phyloP scores from a whole-genome alignment of 2,113 vertebrate species.

The Leptocoma aspasia region DNA sequence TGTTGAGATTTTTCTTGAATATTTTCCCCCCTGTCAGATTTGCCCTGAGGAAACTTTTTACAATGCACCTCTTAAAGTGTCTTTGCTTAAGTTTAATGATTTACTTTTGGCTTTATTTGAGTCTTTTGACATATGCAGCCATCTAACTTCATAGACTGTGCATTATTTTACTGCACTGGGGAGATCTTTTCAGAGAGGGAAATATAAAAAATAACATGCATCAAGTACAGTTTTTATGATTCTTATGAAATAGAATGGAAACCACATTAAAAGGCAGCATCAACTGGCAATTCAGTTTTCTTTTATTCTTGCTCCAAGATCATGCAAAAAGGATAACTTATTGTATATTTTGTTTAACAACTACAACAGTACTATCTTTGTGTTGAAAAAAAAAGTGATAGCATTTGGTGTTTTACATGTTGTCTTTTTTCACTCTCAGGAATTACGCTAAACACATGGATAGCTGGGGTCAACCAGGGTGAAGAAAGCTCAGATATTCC shows the following conservation, averaged over 20 bases:
- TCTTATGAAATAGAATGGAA: not conserved
- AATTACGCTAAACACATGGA: not conserved
- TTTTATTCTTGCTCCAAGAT: not conserved
- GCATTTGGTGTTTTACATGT: not conserved
- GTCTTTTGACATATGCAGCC: not conserved
- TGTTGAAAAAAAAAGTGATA: not conserved
- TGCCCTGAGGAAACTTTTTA: not conserved
- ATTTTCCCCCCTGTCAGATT: not conserved
- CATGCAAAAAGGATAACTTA: not conserved
- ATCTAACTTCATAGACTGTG: not conserved
- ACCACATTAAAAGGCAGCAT: constrained; percentile 7
- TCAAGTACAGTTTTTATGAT: not conserved
- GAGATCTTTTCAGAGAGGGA: not conserved
- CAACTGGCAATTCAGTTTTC: not conserved
- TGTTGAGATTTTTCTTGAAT: not conserved
- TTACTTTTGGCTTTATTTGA: not conserved
- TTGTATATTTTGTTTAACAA: not conserved
- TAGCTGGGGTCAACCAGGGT: constrained; percentile 36
- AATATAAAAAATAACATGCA: not conserved
- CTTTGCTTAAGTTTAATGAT: not conserved
- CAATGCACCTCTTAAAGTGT: not conserved
- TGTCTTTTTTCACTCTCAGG: not conserved
- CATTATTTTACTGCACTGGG: not conserved
- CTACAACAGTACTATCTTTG: not conserved
- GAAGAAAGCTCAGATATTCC: constrained; percentile 32